Conservation (phyloP, 2,797 vertebrate genomes). For the Otus scops region DNA sequence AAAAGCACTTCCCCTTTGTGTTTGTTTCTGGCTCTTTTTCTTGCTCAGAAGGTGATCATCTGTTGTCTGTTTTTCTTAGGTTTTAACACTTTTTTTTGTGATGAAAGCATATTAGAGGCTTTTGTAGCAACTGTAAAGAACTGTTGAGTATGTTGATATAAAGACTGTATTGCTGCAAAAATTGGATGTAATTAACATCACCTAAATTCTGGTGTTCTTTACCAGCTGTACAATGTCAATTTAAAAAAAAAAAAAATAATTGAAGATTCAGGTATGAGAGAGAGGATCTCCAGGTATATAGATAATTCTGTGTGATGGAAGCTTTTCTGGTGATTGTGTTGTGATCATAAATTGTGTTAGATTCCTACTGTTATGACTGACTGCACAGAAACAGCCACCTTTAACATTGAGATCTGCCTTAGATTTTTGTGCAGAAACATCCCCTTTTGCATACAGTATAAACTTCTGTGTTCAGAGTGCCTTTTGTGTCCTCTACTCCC, state of each 20-base stretch:
- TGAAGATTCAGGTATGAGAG: background rate
- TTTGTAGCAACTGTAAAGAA: background rate
- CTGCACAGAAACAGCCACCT: background rate
- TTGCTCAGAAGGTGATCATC: background rate
- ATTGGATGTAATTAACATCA: background rate
- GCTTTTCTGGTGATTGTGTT: background rate
- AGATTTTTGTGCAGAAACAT: background rate
- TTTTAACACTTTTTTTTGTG: background rate
- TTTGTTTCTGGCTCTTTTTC: background rate
- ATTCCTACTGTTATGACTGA: background rate
- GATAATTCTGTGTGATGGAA: background rate
- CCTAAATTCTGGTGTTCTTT: background rate
- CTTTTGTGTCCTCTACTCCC: slow-evolving; percentile 1
- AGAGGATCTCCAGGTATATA: background rate
- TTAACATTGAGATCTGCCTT: background rate
- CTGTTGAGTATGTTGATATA: background rate
- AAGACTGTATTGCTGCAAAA: background rate
- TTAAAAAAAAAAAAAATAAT: background rate
- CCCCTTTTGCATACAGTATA: background rate
- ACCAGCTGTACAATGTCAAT: background rate
- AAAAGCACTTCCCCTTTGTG: background rate
- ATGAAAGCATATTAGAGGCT: background rate
- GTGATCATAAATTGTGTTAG: background rate
- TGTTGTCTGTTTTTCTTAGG: background rate
- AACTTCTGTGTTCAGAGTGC: background rate